Base-by-base conservation (phyloP, 2,797 vertebrate genomes). In the Tenualosa thibaudeaui region DNA sequence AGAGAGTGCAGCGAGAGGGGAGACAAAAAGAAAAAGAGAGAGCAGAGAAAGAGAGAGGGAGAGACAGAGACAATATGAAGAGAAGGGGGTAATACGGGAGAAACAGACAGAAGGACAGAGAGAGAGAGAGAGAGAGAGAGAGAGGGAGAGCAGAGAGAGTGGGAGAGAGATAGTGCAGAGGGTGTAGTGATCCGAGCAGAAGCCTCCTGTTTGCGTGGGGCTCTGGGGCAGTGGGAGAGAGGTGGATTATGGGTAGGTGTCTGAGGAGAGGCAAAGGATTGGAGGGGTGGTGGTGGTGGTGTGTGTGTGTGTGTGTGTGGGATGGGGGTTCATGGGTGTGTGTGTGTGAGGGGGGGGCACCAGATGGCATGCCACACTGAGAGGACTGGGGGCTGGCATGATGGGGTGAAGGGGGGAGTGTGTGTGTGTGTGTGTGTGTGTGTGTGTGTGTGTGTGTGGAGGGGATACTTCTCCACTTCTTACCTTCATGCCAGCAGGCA, bases 401-500 rank as follows among this genome's bases (percentile, higher is more conserved):
- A n/a, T 46, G 65, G 68, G 53, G 17, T 3, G 50, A 7, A 51
- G 60, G 82, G 62, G 84, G 81, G 49, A 31, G 50, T 82, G 31
- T 54, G 40, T 56, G n/a, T 56, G 51, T 56, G 7, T 56, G 24
- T 82, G 81, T 31, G 58, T 53, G 26, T 53, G 49, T 82, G 26
- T 53, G 37, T 53, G 22, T 54, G 50, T 56, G 7, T 56, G 24
- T 82, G 81, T 82, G 50, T 17, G 54, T 40, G 50, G 83, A 68
- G 58, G 56, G 87, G 84, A 71, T 82, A 88, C 19, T 60, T 56
- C 17, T 56, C 54, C 54, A 56, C 54, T 91, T 92, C 91, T 92
- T 92, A 92, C 91, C 91, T 90, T 92, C 93, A 91, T 93, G 94
- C 93, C 94, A 94, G 93, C 92, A 93, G 93, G 92, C 93, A 93